Conservation (phyloP, 2,113 vertebrate genomes). For the Cacatua alba region DNA sequence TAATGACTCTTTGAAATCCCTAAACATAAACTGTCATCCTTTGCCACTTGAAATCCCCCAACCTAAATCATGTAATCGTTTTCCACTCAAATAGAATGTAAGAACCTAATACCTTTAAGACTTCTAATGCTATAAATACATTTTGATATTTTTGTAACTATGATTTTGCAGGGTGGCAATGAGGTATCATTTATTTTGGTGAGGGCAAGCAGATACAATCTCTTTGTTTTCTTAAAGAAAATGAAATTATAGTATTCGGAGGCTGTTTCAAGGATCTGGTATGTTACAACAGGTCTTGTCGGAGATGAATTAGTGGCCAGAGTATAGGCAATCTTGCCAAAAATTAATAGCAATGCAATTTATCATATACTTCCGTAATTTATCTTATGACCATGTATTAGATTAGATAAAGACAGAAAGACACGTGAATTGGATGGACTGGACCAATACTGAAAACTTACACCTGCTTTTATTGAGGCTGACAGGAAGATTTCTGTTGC, state of each 20-base stretch:
- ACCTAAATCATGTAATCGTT: background rate
- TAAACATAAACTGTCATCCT: background rate
- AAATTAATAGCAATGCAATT: conserved; percentile 60
- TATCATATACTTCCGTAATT: conserved; percentile 57
- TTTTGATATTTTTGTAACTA: background rate
- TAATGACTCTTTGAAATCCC: background rate
- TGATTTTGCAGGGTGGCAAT: background rate
- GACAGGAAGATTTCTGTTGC: conserved; percentile 51
- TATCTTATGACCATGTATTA: conserved; percentile 54
- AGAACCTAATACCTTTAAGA: background rate
- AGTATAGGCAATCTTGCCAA: conserved; percentile 49
- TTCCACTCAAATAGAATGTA: background rate
- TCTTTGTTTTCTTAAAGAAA: conserved; percentile 37
- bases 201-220: background rate
- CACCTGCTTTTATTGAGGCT: conserved; percentile 49
- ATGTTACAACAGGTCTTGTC: background rate
- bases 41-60: background rate
- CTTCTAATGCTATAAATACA: background rate
- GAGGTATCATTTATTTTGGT: background rate
- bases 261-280: conserved; percentile 8
- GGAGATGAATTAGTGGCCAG: conserved; percentile 57
- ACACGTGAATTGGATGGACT: conserved; percentile 48
- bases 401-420: conserved; percentile 64
- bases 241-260: background rate
- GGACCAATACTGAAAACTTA: conserved; percentile 36